A percentile compares a stretch with the other conserved stretches of the same genome.
Conservation (phyloP, 1,140 invertebrate species). For the Ceratosolen solmsi region DNA sequence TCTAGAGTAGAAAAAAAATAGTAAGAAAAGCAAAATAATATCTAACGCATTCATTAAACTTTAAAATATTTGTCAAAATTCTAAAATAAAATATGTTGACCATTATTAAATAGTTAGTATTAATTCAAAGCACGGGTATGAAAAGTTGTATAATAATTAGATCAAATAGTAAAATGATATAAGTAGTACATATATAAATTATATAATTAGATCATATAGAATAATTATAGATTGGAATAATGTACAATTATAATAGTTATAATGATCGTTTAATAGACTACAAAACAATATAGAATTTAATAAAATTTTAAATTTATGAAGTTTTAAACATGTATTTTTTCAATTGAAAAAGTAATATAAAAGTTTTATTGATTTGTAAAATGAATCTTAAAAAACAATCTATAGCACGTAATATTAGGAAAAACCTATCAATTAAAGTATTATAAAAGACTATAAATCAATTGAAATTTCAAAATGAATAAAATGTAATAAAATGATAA, state of each 20-base stretch:
- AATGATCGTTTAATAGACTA: too few relatives aligned
- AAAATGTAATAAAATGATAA: neutral
- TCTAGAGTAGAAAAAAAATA: neutral
- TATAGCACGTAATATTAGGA: neutral
- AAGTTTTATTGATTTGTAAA: neutral
- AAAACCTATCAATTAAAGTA: neutral
- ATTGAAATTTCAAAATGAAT: too few relatives aligned
- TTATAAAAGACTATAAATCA: neutral
- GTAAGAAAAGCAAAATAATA: neutral
- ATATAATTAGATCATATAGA: too few relatives aligned
- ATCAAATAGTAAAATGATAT: neutral
- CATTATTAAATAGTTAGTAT: neutral
- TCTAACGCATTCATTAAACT: too few relatives aligned
- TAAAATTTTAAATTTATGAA: too few relatives aligned
- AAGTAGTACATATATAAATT: neutral
- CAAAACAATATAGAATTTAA: too few relatives aligned
- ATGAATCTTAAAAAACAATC: neutral
- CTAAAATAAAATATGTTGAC: neutral
- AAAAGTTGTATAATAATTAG: neutral
- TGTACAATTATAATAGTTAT: too few relatives aligned
- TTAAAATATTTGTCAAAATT: neutral
- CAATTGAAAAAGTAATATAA: neutral
- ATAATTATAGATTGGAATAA: too few relatives aligned
- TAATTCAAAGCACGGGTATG: neutral
- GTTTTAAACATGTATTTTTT: neutral